Conservation (phyloP, 1,140 invertebrate genomes). For the Tetraneura akinire region DNA sequence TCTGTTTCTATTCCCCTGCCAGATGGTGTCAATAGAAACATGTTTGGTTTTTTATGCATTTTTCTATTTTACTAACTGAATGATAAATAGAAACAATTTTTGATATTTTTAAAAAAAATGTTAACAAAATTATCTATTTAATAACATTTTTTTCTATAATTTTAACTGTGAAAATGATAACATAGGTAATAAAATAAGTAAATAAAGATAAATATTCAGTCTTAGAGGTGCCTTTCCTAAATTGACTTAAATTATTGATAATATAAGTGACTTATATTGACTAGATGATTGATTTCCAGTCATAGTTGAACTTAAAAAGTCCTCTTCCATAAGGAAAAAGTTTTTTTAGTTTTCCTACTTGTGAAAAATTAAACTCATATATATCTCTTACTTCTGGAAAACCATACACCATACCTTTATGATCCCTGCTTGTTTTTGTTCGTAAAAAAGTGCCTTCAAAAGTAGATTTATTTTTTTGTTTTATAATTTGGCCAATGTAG, state of each 20-base stretch:
- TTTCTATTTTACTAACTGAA: too few relatives aligned
- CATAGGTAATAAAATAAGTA: too few relatives aligned
- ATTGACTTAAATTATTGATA: background rate
- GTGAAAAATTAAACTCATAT: slow-evolving; percentile 28
- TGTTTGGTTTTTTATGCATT: too few relatives aligned
- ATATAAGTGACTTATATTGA: background rate
- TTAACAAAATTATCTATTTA: too few relatives aligned
- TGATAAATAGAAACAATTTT: too few relatives aligned
- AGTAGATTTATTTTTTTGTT: slow-evolving; percentile 17
- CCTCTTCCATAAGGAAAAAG: slow-evolving; percentile 37
- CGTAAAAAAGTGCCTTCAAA: slow-evolving; percentile 37
- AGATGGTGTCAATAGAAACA: background rate
- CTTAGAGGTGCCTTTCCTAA: background rate
- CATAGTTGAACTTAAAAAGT: slow-evolving; percentile 36
- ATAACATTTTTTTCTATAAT: too few relatives aligned
- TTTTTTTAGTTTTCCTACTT: slow-evolving; percentile 39
- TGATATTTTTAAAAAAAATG: too few relatives aligned
- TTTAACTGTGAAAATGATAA: too few relatives aligned
- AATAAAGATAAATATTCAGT: too few relatives aligned
- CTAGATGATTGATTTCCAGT: background rate
- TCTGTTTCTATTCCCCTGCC: background rate
- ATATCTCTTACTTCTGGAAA: slow-evolving; percentile 47
- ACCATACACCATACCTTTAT: slow-evolving; percentile 45
- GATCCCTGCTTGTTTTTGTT: slow-evolving; percentile 9
- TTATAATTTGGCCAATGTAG: slow-evolving; percentile 27